Conservation (phyloP, 2,888 invertebrate species). For the Drosophila differens region DNA sequence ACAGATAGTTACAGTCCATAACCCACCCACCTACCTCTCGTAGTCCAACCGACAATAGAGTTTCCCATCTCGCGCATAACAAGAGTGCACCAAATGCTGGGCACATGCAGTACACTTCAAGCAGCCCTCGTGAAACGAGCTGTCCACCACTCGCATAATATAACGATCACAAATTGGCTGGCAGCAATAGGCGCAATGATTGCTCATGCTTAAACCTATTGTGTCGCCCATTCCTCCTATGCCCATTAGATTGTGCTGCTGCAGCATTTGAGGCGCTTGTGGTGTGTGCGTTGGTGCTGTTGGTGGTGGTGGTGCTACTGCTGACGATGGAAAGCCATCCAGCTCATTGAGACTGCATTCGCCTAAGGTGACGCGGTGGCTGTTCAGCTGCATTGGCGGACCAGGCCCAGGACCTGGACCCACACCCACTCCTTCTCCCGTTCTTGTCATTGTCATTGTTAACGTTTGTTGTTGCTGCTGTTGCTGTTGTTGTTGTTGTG, state of each 20-base stretch:
- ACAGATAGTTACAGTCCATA: neutral
- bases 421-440: constrained; percentile 30
- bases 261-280: constrained; percentile 67
- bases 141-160: constrained; percentile 90
- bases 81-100: constrained; percentile 89
- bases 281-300: constrained; percentile 53
- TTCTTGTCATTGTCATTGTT: constrained; percentile 41
- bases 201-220: constrained; percentile 24
- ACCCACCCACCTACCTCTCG: constrained; percentile 88
- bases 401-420: constrained; percentile 59
- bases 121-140: constrained; percentile 91
- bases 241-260: constrained; percentile 43
- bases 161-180: constrained; percentile 91
- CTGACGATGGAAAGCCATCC: constrained; percentile 53
- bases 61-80: constrained; percentile 90
- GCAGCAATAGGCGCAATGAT: constrained; percentile 89
- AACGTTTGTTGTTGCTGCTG: constrained; percentile 65
- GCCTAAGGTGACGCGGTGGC: constrained; percentile 72
- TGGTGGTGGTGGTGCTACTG: constrained; percentile 37
- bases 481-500: constrained; percentile 61
- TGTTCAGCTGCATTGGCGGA: constrained; percentile 55
- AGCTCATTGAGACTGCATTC: constrained; percentile 79
- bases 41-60: constrained; percentile 92
- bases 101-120: constrained; percentile 91
- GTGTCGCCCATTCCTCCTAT: constrained; percentile 27